phyloP scores from a whole-genome alignment of 1,140 invertebrate genomes.

The Capitella teleta region DNA sequence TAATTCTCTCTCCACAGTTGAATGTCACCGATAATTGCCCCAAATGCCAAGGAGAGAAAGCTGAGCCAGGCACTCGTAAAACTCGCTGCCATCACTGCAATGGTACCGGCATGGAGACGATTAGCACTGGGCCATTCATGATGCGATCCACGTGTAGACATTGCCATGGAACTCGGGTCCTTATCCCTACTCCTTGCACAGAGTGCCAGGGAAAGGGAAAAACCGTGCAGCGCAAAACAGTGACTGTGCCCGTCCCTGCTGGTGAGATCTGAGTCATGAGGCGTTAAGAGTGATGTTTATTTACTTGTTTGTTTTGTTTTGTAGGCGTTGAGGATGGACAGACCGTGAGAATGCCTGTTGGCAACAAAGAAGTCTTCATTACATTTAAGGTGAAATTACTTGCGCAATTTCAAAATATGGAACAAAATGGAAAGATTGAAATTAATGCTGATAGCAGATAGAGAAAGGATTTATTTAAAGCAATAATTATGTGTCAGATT shows the following conservation, averaged over 20 bases:
- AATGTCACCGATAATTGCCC: conserved; percentile 88
- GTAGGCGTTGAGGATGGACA: conserved; percentile 85
- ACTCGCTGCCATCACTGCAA: conserved; percentile 82
- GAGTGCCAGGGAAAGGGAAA: conserved; percentile 91
- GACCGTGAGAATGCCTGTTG: conserved; percentile 83
- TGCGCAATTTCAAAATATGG: no score
- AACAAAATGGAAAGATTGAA: no score
- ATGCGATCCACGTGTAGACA: conserved; percentile 91
- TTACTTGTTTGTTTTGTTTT: no score
- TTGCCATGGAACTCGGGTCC: conserved; percentile 75
- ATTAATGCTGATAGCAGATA: no score
- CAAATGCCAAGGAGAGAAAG: conserved; percentile 72
- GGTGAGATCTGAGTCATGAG: conserved; percentile 50
- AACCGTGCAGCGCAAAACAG: conserved; percentile 74
- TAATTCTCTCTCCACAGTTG: no score
- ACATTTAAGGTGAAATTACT: conserved; percentile 67
- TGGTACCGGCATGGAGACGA: conserved; percentile 79
- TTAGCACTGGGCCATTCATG: conserved; percentile 71
- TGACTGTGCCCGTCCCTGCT: conserved; percentile 85
- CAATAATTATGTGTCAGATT: no score
- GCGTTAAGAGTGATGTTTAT: conserved; percentile 6
- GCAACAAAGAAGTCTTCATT: conserved; percentile 80
- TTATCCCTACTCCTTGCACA: conserved; percentile 80
- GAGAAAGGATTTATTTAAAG: no score
- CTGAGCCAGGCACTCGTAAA: conserved; percentile 78